phyloP scores from a whole-genome alignment of 2,888 invertebrate genomes.

The Lycocerus yunnanus region DNA sequence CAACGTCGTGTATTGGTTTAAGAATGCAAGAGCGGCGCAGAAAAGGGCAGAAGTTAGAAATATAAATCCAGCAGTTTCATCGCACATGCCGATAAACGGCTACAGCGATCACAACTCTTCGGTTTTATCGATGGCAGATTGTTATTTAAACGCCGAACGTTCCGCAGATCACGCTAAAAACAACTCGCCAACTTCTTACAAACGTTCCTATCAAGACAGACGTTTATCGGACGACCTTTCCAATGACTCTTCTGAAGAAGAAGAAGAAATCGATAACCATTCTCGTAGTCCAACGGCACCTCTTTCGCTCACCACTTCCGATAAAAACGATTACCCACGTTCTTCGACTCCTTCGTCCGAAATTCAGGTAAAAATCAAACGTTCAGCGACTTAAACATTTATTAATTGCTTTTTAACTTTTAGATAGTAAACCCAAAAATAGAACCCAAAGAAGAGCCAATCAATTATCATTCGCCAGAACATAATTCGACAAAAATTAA shows the following conservation, averaged over 20 bases:
- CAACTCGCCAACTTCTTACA: slow-evolving; percentile 62
- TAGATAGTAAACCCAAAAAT: slow-evolving; percentile 48
- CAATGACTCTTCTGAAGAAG: slow-evolving; percentile 68
- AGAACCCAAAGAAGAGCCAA: slow-evolving; percentile 51
- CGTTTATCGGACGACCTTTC: slow-evolving; percentile 72
- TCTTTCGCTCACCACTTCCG: slow-evolving; percentile 69
- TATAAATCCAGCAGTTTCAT: slow-evolving; percentile 62
- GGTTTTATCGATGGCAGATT: slow-evolving; percentile 64
- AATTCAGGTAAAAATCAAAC: slow-evolving; percentile 48
- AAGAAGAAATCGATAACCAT: slow-evolving; percentile 68
- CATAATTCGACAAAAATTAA: slow-evolving; percentile 63
- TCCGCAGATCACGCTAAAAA: slow-evolving; percentile 67
- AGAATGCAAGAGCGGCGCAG: slow-evolving; percentile 95
- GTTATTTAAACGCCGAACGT: slow-evolving; percentile 59
- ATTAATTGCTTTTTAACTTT: slow-evolving; percentile 31
- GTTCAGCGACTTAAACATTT: not conserved
- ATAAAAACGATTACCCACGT: slow-evolving; percentile 61
- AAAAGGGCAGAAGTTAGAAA: slow-evolving; percentile 84
- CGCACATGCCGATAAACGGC: slow-evolving; percentile 66
- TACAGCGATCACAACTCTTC: slow-evolving; percentile 69
- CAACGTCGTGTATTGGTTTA: slow-evolving; percentile 97
- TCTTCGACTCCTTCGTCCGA: slow-evolving; percentile 44
- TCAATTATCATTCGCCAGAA: slow-evolving; percentile 56
- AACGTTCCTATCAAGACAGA: slow-evolving; percentile 61
- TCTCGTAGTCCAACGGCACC: slow-evolving; percentile 72